Evolutionary conservation across 2,888 invertebrate species (phyloP).

Genomic region (Papilio protenor): DNA sequence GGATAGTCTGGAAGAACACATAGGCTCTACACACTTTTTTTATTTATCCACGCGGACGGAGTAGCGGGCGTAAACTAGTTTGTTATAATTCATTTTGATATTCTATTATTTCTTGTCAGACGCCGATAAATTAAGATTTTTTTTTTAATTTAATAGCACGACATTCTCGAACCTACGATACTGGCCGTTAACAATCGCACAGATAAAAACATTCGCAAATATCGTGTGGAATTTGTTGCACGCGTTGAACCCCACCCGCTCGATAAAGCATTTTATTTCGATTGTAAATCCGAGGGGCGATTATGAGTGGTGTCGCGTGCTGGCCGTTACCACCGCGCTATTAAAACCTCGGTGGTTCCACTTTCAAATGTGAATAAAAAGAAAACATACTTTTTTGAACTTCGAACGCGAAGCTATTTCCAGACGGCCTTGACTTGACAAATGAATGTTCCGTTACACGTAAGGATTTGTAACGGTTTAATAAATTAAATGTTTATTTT

Average conservation of each 20-base stretch:
- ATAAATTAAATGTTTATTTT: background rate
- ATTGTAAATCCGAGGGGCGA: conserved; percentile 70
- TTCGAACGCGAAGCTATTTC: conserved; percentile 32
- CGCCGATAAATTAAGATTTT: background rate
- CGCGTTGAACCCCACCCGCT: conserved; percentile 53
- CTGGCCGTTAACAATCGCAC: background rate
- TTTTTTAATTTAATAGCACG: background rate
- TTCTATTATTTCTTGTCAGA: too few relatives aligned
- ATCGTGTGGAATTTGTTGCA: conserved; percentile 28
- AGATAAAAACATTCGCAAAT: conserved; percentile 36
- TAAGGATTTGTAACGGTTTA: background rate
- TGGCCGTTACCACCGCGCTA: conserved; percentile 59
- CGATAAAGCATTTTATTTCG: conserved; percentile 75
- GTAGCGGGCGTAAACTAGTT: too few relatives aligned
- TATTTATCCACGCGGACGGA: too few relatives aligned
- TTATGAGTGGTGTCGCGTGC: conserved; percentile 77
- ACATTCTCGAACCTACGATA: background rate
- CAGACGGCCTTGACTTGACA: background rate
- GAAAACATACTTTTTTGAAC: conserved; percentile 26
- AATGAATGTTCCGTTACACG: conserved; percentile 9
- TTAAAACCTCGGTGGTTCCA: conserved; percentile 41
- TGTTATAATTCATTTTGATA: background rate
- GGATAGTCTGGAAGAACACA: too few relatives aligned
- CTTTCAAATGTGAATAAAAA: conserved; percentile 33
- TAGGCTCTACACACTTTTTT: too few relatives aligned